Evolutionary conservation across 1,140 invertebrate genomes (phyloP).

Genomic region (Gryllus bimaculatus): DNA sequence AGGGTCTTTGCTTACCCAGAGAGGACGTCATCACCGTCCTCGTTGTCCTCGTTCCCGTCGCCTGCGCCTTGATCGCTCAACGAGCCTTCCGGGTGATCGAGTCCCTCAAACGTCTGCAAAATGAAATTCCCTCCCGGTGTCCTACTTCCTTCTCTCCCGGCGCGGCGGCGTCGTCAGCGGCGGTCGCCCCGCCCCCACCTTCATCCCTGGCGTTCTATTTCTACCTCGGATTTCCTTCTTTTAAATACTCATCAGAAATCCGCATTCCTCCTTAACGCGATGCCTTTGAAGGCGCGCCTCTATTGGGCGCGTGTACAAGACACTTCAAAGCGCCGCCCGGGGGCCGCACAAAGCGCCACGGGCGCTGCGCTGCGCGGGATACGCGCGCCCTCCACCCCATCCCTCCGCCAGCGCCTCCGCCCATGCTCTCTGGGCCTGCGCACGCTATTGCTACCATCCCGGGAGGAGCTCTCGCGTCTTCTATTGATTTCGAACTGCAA

Average conservation of each 20-base stretch:
- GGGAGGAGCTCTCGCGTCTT: too few relatives aligned
- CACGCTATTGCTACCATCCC: too few relatives aligned
- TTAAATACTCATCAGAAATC: background rate
- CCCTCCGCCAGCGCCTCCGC: background rate
- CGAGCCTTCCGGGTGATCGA: background rate
- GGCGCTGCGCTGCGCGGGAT: background rate
- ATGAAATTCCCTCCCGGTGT: background rate
- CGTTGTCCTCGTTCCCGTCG: too few relatives aligned
- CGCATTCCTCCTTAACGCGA: background rate
- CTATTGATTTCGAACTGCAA: too few relatives aligned
- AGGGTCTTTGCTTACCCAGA: too few relatives aligned
- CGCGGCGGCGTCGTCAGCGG: too few relatives aligned
- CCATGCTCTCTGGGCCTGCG: too few relatives aligned
- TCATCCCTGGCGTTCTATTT: background rate
- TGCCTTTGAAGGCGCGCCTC: background rate
- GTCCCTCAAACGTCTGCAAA: background rate
- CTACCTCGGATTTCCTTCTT: background rate
- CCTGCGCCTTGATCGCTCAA: background rate
- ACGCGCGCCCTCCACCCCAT: background rate
- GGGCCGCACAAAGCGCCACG: background rate
- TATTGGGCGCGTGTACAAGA: background rate
- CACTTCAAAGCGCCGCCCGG: background rate
- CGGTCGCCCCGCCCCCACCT: too few relatives aligned
- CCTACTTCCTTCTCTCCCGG: background rate
- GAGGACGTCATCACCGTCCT: too few relatives aligned